Evolutionary conservation across 2,113 vertebrate genomes (phyloP).

Genomic region (Bostrychus sinensis): DNA sequence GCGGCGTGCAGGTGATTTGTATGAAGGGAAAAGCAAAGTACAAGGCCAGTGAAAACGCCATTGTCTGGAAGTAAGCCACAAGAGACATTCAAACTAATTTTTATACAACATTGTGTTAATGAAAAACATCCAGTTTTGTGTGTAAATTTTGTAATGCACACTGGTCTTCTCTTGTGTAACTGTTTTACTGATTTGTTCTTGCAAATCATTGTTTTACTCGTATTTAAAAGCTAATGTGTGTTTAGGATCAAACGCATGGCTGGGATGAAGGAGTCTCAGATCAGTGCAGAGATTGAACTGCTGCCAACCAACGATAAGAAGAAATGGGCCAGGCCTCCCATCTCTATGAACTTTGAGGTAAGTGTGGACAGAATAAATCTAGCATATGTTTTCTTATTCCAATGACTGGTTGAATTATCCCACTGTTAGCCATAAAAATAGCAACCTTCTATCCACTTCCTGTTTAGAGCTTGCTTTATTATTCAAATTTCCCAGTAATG

Average conservation of each 20-base stretch:
- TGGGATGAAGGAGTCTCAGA: constrained; percentile 99
- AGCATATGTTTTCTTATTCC: neutral
- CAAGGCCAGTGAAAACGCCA: constrained; percentile 99
- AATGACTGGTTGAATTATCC: neutral
- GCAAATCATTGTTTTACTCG: neutral
- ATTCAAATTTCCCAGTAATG: neutral
- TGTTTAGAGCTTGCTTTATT: neutral
- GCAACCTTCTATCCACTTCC: neutral
- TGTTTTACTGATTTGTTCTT: neutral
- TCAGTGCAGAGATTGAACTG: constrained; percentile 98
- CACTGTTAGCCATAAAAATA: neutral
- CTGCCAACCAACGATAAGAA: constrained; percentile 99
- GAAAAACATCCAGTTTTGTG: too few species aligned
- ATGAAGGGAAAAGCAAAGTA: constrained; percentile 99
- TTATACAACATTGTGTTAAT: constrained; percentile 7
- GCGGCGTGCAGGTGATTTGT: constrained; percentile 98
- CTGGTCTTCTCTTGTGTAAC: neutral
- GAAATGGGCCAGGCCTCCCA: constrained; percentile 98
- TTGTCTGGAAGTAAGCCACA: constrained; percentile 99
- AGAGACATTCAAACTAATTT: neutral
- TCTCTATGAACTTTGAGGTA: constrained; percentile 99
- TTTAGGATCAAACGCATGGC: constrained; percentile 98
- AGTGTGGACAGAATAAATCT: neutral
- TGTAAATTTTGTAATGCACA: constrained; percentile 7
- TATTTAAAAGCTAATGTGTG: neutral